phyloP scores from a whole-genome alignment of 1,140 invertebrate genomes.

The Cataglyphis hispanica region DNA sequence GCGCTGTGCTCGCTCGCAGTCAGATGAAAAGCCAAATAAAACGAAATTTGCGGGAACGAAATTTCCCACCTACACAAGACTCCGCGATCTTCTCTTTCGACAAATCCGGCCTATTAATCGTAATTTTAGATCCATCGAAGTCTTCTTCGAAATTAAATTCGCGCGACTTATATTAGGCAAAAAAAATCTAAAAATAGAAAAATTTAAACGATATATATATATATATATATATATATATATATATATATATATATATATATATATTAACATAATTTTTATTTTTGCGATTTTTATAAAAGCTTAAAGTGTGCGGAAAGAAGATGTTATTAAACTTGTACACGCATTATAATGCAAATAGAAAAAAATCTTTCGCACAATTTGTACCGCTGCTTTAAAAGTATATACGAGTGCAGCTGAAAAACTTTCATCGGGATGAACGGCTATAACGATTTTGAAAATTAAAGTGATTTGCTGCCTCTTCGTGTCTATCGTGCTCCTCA shows the following conservation, averaged over 20 bases:
- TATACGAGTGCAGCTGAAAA: conserved; percentile 46
- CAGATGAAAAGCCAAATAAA: conserved; percentile 25
- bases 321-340: conserved; percentile 10
- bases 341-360: neutral
- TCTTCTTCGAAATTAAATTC: conserved; percentile 30
- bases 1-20: neutral
- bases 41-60: neutral
- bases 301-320: neutral
- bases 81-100: neutral
- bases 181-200: neutral
- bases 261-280: neutral
- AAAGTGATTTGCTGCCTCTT: conserved; percentile 54
- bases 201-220: neutral
- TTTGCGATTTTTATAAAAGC: neutral
- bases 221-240: too few relatives aligned
- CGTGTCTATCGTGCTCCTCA: conserved; percentile 33
- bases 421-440: conserved; percentile 38
- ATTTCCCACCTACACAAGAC: conserved; percentile 17
- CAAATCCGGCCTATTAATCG: conserved; percentile 49
- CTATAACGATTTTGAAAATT: conserved; percentile 60
- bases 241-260: too few relatives aligned
- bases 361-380: conserved; percentile 51
- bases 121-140: conserved; percentile 29
- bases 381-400: conserved; percentile 35
- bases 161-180: neutral